Percentiles rank a stretch among this genome's conserved stretches.
These are phyloP conservation scores for Erebia epiphron DNA, from an alignment of 2,888 invertebrate genomes.

Conservation along the genomic window DNA sequence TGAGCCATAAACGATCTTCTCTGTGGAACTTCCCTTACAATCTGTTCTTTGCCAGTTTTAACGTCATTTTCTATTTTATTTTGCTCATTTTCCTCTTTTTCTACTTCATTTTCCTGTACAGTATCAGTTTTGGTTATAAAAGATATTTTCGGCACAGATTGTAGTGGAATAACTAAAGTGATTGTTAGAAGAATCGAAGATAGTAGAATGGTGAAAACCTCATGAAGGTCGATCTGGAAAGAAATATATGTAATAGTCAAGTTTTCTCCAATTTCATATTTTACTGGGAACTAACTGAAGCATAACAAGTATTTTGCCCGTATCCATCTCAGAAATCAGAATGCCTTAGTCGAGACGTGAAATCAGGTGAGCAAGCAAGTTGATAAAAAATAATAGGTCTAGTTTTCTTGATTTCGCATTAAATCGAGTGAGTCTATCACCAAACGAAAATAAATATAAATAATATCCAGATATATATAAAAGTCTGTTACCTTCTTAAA, in stretches of 20 bases:
- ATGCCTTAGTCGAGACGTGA: no score
- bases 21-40: conserved; percentile 50
- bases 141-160: conserved; percentile 67
- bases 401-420: no score
- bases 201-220: conserved; percentile 78
- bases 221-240: conserved; percentile 60
- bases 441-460: no score
- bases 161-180: conserved; percentile 86
- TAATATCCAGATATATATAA: no score
- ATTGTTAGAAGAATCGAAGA: conserved; percentile 82
- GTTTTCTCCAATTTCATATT: neutral
- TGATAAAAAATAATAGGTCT: no score
- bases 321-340: no score
- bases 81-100: conserved; percentile 40
- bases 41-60: conserved; percentile 46
- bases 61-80: conserved; percentile 46
- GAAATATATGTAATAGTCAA: neutral
- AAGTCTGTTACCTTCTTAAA: no score
- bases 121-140: conserved; percentile 47
- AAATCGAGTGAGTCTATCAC: no score
- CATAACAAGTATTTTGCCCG: neutral
- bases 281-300: neutral
- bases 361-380: no score
- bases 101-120: conserved; percentile 37
- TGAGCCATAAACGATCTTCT: conserved; percentile 66